phyloP scores from a whole-genome alignment of 2,113 vertebrate genomes.

The Argyrosomus japonicus region DNA sequence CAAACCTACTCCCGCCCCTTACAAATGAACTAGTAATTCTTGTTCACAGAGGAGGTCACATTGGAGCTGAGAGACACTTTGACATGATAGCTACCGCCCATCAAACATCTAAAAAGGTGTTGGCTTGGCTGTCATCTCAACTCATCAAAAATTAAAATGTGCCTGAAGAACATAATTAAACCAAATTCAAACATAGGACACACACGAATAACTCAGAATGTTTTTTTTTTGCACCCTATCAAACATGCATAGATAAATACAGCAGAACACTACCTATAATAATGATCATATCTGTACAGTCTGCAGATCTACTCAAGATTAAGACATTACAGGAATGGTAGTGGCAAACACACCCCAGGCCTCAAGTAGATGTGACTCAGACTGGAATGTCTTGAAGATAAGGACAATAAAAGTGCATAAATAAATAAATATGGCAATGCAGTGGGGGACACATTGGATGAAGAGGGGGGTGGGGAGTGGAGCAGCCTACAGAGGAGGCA shows the following conservation, averaged over 20 bases:
- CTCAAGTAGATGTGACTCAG: constrained; percentile 23
- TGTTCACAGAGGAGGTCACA: constrained; percentile 8
- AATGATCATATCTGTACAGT: constrained; percentile 1
- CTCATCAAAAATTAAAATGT: neutral
- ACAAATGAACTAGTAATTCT: constrained; percentile 56
- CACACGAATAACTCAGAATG: neutral
- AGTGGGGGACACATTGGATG: constrained; percentile 44
- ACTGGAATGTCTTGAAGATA: constrained; percentile 25
- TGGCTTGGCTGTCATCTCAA: neutral
- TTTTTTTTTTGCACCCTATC: neutral
- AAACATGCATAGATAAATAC: neutral
- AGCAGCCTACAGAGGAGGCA: constrained; percentile 19
- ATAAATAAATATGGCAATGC: constrained; percentile 71
- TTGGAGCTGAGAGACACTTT: constrained; percentile 1
- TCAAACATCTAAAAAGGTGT: neutral
- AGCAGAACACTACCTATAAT: neutral
- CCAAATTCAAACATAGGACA: neutral
- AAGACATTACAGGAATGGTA: constrained; percentile 2
- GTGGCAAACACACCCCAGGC: constrained; percentile 7
- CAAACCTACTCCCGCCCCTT: constrained; percentile 68
- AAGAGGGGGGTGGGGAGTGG: constrained; percentile 42
- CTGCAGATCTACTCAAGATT: constrained; percentile 1
- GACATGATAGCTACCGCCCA: neutral
- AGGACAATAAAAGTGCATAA: constrained; percentile 46
- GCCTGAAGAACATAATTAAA: neutral